Evolutionary conservation across 2,888 invertebrate species (phyloP).

Genomic region (Amorpha juglandis): DNA sequence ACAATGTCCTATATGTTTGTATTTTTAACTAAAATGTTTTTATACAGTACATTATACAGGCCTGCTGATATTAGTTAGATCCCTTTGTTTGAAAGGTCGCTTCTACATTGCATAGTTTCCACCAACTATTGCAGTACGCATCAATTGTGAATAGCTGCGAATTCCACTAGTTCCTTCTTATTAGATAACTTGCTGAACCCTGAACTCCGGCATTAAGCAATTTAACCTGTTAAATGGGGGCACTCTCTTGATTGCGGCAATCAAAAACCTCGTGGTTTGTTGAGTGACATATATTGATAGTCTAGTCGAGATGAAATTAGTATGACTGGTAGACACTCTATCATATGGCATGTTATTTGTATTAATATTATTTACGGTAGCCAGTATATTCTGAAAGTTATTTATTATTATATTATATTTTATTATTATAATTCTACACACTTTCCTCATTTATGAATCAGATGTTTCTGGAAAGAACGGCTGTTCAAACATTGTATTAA

Average conservation of each 20-base stretch:
- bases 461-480: constrained; percentile 7
- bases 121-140: constrained; percentile 17
- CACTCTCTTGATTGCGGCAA: constrained; percentile 53
- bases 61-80: background rate
- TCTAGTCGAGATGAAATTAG: constrained; percentile 10
- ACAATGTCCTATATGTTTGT: too few species aligned
- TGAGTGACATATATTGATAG: constrained; percentile 28
- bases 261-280: constrained; percentile 35
- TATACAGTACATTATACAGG: background rate
- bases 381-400: background rate
- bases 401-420: too few species aligned
- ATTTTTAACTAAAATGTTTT: too few species aligned
- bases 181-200: constrained; percentile 71
- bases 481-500: background rate
- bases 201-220: constrained; percentile 72
- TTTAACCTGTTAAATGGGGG: constrained; percentile 61
- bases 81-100: constrained; percentile 3
- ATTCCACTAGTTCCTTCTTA: constrained; percentile 51
- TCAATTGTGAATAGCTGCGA: constrained; percentile 34
- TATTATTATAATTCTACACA: background rate
- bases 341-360: background rate
- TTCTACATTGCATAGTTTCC: constrained; percentile 9
- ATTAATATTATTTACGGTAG: background rate
- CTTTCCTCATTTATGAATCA: constrained; percentile 1
- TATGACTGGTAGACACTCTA: background rate